These are phyloP conservation scores for Calcarius lapponicus DNA, from an alignment of 2,797 vertebrate species.

Conservation along the genomic window DNA sequence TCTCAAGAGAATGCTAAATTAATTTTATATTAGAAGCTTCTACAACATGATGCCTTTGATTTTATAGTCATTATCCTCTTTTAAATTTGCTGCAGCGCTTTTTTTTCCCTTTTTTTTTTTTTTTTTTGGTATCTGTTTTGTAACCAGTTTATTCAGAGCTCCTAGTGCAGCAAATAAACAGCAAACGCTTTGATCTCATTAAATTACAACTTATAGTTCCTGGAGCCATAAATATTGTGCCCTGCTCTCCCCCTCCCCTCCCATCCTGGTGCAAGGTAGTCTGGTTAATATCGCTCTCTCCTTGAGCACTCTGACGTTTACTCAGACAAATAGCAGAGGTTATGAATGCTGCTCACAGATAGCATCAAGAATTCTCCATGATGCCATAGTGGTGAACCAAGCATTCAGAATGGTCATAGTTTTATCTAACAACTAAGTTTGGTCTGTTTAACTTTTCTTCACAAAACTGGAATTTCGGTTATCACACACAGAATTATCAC, in stretches of 20 bases:
- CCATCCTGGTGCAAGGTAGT: constrained; percentile 75
- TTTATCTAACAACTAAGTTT: constrained; percentile 80
- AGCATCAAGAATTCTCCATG: constrained; percentile 80
- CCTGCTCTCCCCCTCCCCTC: constrained; percentile 75
- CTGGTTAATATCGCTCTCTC: constrained; percentile 85
- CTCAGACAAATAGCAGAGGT: constrained; percentile 84
- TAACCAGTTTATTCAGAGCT: constrained; percentile 72
- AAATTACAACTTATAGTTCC: constrained; percentile 83
- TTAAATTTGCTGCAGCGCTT: constrained; percentile 41
- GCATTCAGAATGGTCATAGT: constrained; percentile 71
- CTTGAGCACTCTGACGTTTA: constrained; percentile 79
- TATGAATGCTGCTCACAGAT: constrained; percentile 81
- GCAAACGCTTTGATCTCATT: constrained; percentile 82
- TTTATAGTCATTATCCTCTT: constrained; percentile 66
- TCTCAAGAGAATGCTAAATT: constrained; percentile 73
- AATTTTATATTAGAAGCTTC: constrained; percentile 69
- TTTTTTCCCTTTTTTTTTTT: background rate
- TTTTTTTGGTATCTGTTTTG: constrained; percentile 58
- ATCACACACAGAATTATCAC: constrained; percentile 69
- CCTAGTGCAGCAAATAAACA: constrained; percentile 75
- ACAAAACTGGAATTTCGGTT: constrained; percentile 77
- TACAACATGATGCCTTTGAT: constrained; percentile 55
- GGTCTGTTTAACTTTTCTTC: constrained; percentile 80
- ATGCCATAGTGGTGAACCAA: constrained; percentile 76
- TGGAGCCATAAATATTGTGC: constrained; percentile 79